phyloP scores from a whole-genome alignment of 2,797 vertebrate species.

The Diplodus sargus region DNA sequence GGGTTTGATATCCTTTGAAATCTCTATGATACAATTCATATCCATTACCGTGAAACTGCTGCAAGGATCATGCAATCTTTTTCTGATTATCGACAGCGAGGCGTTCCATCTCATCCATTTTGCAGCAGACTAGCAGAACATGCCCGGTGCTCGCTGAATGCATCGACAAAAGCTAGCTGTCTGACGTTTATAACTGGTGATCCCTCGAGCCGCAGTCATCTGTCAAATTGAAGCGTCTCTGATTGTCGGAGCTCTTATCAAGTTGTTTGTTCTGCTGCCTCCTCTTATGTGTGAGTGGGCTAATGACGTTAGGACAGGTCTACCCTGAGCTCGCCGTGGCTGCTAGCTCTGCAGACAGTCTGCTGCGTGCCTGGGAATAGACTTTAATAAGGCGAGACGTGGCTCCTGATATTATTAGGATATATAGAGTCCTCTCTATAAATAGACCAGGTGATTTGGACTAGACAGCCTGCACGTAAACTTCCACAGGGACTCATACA shows the following conservation, averaged over 20 bases:
- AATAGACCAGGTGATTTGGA: constrained; percentile 61
- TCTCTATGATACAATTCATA: neutral
- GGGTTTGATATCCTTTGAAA: neutral
- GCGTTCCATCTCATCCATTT: neutral
- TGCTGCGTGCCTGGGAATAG: constrained; percentile 38
- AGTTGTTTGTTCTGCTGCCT: constrained; percentile 31
- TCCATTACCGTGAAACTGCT: neutral
- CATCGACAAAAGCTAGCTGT: neutral
- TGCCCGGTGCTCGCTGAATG: neutral
- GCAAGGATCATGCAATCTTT: neutral
- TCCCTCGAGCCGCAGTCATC: neutral
- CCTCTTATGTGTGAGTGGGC: constrained; percentile 14
- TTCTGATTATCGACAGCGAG: neutral
- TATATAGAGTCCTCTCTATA: constrained; percentile 47
- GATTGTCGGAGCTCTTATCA: constrained; percentile 20
- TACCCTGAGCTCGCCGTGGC: constrained; percentile 6
- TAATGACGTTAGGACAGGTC: constrained; percentile 25
- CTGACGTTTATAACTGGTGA: constrained; percentile 2
- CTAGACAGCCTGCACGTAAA: constrained; percentile 30
- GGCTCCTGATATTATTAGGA: constrained; percentile 49
- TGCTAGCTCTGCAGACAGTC: constrained; percentile 30
- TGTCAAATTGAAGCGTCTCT: constrained; percentile 2
- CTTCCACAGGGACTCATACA: constrained; percentile 19
- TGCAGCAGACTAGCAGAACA: neutral
- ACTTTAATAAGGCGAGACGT: constrained; percentile 63